Percentiles rank a stretch among this genome's conserved stretches.
Evolutionary conservation across 2,888 invertebrate genomes (phyloP).

Genomic region (Zygaena filipendulae): DNA sequence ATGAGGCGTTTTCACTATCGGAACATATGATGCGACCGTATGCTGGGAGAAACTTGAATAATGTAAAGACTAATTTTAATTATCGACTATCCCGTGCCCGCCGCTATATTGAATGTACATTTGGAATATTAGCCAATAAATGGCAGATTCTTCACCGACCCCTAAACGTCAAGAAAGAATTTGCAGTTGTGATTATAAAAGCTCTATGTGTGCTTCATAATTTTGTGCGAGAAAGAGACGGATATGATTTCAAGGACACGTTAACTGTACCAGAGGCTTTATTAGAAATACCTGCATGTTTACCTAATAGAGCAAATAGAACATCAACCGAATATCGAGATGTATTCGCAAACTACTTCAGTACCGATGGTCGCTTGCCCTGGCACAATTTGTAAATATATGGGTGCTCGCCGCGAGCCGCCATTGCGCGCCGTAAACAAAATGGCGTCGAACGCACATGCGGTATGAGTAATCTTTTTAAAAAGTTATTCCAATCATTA

Average conservation of each 20-base stretch:
- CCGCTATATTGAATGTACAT: constrained; percentile 10
- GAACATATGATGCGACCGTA: constrained; percentile 8
- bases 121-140: constrained; percentile 13
- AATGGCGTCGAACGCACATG: no score
- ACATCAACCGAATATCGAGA: constrained; percentile 9
- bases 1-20: constrained; percentile 7
- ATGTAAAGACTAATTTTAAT: constrained; percentile 9
- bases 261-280: no score
- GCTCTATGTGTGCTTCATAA: constrained; percentile 9
- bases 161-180: constrained; percentile 3
- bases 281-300: no score
- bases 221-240: constrained; percentile 10
- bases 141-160: constrained; percentile 11
- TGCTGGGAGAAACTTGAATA: constrained; percentile 5
- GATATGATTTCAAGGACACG: constrained; percentile 8
- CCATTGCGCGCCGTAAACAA: no score
- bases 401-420: constrained; percentile 12
- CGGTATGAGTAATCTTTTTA: no score
- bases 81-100: constrained; percentile 10
- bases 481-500: no score
- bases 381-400: constrained; percentile 15
- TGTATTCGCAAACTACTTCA: no score
- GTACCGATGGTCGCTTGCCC: no score
- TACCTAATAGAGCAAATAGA: constrained; percentile 5
- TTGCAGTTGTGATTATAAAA: constrained; percentile 15